Evolutionary conservation across 2,113 vertebrate genomes (phyloP).

Genomic region (Hirundichthys speculiger): DNA sequence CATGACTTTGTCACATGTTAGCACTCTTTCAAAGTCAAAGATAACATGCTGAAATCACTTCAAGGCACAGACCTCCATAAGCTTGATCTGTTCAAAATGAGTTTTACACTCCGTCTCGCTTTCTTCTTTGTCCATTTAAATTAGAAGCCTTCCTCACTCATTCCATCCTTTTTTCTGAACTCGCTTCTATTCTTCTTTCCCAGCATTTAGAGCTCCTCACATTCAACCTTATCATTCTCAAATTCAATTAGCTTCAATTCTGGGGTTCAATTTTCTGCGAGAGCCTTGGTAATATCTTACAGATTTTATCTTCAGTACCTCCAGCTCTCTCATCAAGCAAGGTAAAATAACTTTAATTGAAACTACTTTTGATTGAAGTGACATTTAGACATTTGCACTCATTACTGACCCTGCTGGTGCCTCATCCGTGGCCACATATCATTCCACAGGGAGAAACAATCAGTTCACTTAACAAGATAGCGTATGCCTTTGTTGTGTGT

Average conservation of each 20-base stretch:
- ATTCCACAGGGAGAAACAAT: conserved; percentile 40
- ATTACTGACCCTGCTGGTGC: conserved; percentile 25
- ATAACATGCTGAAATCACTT: conserved; percentile 22
- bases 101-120: conserved; percentile 12
- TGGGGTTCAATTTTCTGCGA: conserved; percentile 72
- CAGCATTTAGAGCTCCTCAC: conserved; percentile 56
- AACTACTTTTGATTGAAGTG: conserved; percentile 78
- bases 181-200: conserved; percentile 30
- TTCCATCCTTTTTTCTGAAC: conserved; percentile 9
- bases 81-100: conserved; percentile 28
- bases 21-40: conserved; percentile 23
- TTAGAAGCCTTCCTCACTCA: conserved; percentile 17
- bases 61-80: conserved; percentile 5
- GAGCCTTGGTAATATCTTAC: conserved; percentile 64
- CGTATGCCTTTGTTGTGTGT: not conserved
- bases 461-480: conserved; percentile 39
- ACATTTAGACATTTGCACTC: conserved; percentile 47
- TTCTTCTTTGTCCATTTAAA: conserved; percentile 54
- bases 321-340: conserved; percentile 70
- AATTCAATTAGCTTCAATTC: conserved; percentile 80
- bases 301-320: conserved; percentile 75
- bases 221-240: conserved; percentile 74
- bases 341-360: conserved; percentile 81
- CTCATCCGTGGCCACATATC: conserved; percentile 15
- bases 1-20: conserved; percentile 24